Base-by-base conservation (phyloP, 2,113 vertebrate genomes). In the Gymnocephalus cernua region DNA sequence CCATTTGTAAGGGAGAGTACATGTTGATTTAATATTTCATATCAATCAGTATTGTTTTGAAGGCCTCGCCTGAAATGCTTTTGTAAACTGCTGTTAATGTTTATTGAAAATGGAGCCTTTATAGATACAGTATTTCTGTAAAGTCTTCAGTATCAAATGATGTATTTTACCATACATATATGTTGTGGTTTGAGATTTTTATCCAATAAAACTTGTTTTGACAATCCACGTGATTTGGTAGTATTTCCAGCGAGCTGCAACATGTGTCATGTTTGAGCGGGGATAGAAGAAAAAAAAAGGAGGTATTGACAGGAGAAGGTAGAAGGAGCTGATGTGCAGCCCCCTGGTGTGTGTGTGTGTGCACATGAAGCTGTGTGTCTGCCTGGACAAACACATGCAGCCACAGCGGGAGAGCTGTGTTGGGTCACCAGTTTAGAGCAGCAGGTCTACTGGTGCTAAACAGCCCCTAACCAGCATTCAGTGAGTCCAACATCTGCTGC, bases 161-260 rank as follows among this genome's bases (percentile, higher is more conserved):
- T 86, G 83, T 90, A 79, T 93, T 93, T 93, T 94, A 93, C 66
- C 83, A 83, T 82, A 82, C 71, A 89, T 61, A 51, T 65, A 41
- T 65, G 57, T 66, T 74, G 77, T 77, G 73, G 79, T 72, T 86
- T 54, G 23, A 84, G 44, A 62, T 79, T 87, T 35, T 73, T 75
- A 76, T 77, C 51, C 56, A 87, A 86, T 90, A 82, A 89, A 88
- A 69, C 32, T 80, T 53, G 66, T 85, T 85, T 84, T 82, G 71
- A 68, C 44, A 71, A 65, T 53, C 19, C 8, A 19, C 15, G 45
- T 72, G 51, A 25, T 70, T 72, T 27, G 14, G 35, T 56, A 1
- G 23, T 27, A 12, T 16, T 61, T 4, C 64, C 6, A 12, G 35
- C 0, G 0, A 53, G n/a, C 56, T 54, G 59, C 29, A 54, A 41